Conservation (phyloP, 2,797 vertebrate species). For the Pipistrellus kuhlii region DNA sequence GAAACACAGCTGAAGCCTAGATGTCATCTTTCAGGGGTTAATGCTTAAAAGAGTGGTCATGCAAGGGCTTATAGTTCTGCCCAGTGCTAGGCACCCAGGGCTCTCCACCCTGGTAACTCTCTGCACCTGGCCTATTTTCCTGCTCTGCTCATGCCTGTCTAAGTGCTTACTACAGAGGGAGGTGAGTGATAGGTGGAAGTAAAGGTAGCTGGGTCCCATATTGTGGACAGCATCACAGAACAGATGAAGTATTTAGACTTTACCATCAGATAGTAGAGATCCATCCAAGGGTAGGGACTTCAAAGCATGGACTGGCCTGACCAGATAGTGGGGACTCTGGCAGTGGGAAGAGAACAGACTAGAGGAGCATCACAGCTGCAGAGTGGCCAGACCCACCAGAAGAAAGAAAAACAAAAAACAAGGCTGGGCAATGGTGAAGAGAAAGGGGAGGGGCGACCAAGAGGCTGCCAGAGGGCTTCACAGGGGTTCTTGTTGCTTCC, state of each 20-base stretch:
- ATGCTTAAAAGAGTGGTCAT: background rate
- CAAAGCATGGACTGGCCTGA: background rate
- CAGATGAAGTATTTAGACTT: background rate
- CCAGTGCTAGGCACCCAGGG: background rate
- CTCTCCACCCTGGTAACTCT: background rate
- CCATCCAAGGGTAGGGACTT: background rate
- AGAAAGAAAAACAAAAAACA: accelerated
- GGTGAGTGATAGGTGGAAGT: background rate
- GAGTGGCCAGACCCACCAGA: background rate
- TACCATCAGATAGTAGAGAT: background rate
- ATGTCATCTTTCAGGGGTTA: background rate
- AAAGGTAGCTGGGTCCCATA: background rate
- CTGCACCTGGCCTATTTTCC: background rate
- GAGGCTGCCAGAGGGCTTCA: background rate
- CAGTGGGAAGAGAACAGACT: background rate
- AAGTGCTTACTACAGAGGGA: background rate
- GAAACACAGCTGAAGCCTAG: background rate
- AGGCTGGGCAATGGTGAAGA: background rate
- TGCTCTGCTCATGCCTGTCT: background rate
- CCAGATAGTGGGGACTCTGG: background rate
- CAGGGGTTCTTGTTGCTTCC: background rate
- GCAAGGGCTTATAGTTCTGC: background rate
- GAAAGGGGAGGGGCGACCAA: background rate
- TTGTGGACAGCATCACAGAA: background rate
- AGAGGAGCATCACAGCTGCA: background rate